phyloP scores from a whole-genome alignment of 2,113 vertebrate genomes.

The Agapornis roseicollis region DNA sequence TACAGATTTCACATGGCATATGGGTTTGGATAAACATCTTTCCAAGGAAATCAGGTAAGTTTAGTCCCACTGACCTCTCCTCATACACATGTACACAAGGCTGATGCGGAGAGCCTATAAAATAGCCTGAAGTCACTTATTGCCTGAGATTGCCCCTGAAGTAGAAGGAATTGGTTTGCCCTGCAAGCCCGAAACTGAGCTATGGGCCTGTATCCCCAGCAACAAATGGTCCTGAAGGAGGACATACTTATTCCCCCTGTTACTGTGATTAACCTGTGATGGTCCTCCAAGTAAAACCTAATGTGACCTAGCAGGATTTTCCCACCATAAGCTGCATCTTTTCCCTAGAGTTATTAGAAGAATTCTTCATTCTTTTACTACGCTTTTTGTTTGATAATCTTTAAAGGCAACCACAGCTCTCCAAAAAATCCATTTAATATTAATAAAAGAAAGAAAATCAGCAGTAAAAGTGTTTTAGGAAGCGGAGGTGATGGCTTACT shows the following conservation, averaged over 20 bases:
- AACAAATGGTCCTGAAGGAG: not conserved
- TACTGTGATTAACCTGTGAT: not conserved
- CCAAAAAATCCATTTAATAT: not conserved
- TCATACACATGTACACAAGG: not conserved
- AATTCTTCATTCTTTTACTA: not conserved
- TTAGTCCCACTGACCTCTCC: not conserved
- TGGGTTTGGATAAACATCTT: not conserved
- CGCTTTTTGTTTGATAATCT: not conserved
- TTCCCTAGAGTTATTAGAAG: not conserved
- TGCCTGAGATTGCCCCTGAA: not conserved
- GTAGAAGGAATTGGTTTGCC: not conserved
- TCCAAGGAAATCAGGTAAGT: not conserved
- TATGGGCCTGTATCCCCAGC: not conserved
- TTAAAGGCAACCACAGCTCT: not conserved
- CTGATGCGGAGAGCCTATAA: not conserved
- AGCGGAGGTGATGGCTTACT: slow-evolving; percentile 4
- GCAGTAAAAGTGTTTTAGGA: slow-evolving; percentile 29
- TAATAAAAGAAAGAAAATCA: not conserved
- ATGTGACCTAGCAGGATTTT: not conserved
- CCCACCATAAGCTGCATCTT: not conserved
- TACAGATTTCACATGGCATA: not conserved
- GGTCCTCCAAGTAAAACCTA: not conserved
- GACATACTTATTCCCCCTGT: not conserved
- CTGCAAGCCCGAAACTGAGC: not conserved
- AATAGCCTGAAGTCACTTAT: not conserved